phyloP scores from a whole-genome alignment of 2,113 vertebrate species.

The Bubo bubo region DNA sequence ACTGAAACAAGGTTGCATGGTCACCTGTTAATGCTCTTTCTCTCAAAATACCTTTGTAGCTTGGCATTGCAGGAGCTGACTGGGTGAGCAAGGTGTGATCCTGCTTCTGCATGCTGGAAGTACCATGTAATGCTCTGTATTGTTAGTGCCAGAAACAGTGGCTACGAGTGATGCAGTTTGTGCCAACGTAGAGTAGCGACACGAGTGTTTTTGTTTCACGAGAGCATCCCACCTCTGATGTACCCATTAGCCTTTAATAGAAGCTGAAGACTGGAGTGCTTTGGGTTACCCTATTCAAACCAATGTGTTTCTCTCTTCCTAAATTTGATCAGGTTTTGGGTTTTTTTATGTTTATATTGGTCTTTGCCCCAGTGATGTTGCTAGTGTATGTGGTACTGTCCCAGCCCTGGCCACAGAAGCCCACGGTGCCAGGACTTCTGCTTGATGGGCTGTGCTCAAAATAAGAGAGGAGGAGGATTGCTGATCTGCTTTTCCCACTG shows the following conservation, averaged over 20 bases:
- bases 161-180: not conserved
- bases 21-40: not conserved
- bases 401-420: not conserved
- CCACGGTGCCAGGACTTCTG: rapidly evolving
- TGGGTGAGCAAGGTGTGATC: not conserved
- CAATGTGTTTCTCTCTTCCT: not conserved
- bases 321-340: not conserved
- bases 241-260: not conserved
- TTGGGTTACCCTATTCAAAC: not conserved
- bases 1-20: not conserved
- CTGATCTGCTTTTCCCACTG: not conserved
- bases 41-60: not conserved
- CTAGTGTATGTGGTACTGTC: not conserved
- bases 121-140: not conserved
- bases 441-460: not conserved
- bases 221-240: not conserved
- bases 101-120: not conserved
- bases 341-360: not conserved
- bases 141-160: not conserved
- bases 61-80: not conserved
- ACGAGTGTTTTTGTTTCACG: not conserved
- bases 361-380: not conserved
- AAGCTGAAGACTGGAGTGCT: not conserved
- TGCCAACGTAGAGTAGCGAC: not conserved
- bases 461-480: not conserved